phyloP scores from a whole-genome alignment of 2,113 vertebrate genomes.

The Anolis sagrei region DNA sequence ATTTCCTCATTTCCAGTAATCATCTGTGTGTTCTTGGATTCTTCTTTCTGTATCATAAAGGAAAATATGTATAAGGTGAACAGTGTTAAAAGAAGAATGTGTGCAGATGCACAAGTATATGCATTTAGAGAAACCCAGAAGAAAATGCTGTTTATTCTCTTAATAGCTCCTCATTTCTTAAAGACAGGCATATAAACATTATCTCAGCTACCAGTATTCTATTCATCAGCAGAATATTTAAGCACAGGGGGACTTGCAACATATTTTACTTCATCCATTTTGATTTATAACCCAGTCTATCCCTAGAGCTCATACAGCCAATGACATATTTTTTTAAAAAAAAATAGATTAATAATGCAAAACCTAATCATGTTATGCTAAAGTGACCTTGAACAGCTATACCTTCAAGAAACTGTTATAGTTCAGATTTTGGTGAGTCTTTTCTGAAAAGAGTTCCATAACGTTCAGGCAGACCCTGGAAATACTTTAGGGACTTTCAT shows the following conservation, averaged over 20 bases:
- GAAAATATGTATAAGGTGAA: background rate
- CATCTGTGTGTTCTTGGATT: constrained; percentile 5
- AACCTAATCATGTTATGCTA: background rate
- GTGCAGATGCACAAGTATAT: background rate
- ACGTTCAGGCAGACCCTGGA: background rate
- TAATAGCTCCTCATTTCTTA: constrained; percentile 1
- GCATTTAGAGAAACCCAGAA: background rate
- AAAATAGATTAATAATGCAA: constrained; percentile 22
- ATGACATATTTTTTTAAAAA: background rate
- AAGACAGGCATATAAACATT: background rate
- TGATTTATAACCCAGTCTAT: background rate
- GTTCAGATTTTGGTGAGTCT: background rate
- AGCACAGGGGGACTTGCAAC: constrained; percentile 1
- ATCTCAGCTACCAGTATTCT: background rate
- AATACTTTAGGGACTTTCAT: background rate
- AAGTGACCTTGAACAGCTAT: constrained; percentile 21
- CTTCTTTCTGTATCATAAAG: background rate
- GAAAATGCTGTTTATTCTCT: background rate
- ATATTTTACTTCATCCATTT: constrained; percentile 7
- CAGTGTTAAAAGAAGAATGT: background rate
- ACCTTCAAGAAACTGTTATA: background rate
- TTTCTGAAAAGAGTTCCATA: constrained; percentile 4
- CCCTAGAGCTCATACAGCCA: background rate
- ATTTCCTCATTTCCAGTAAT: constrained; percentile 29
- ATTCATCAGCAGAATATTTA: background rate